Conservation (phyloP, 2,888 invertebrate species). For the Sinotaia quadrata region DNA sequence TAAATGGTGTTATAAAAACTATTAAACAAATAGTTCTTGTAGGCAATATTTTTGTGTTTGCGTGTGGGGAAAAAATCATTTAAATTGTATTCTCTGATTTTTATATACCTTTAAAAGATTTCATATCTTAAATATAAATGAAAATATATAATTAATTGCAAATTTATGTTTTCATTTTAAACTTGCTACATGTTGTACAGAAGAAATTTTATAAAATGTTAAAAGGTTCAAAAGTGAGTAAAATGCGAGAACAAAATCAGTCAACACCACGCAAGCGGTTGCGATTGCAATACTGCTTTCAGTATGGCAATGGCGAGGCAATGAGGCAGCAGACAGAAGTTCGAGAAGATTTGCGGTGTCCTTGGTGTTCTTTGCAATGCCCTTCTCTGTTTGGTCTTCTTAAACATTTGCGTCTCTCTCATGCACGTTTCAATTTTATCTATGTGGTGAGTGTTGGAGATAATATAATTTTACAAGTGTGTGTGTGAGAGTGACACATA, state of each 20-base stretch:
- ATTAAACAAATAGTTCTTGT: too few species aligned
- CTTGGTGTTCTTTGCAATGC: slow-evolving; percentile 96
- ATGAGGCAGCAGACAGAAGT: slow-evolving; percentile 96
- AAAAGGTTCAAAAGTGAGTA: slow-evolving; percentile 26
- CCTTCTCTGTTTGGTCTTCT: slow-evolving; percentile 88
- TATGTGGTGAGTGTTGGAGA: slow-evolving; percentile 81
- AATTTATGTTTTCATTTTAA: too few species aligned
- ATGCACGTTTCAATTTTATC: slow-evolving; percentile 93
- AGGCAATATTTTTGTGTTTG: too few species aligned
- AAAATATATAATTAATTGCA: too few species aligned
- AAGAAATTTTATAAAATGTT: too few species aligned
- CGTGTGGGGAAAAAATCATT: too few species aligned
- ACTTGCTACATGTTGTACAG: too few species aligned
- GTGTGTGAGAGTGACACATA: too few species aligned
- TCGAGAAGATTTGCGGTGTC: slow-evolving; percentile 92
- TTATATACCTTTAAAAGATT: too few species aligned
- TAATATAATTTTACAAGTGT: background rate
- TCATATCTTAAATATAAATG: too few species aligned
- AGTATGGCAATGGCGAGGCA: slow-evolving; percentile 87
- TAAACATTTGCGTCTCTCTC: slow-evolving; percentile 93
- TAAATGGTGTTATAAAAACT: too few species aligned
- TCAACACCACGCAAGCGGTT: slow-evolving; percentile 69
- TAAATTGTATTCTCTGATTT: too few species aligned
- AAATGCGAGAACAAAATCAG: slow-evolving; percentile 34
- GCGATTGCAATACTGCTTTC: slow-evolving; percentile 94